A percentile compares a stretch with the other conserved stretches of the same genome.
phyloP scores from a whole-genome alignment of 2,113 vertebrate species.

The Neodontobutis hainanensis region DNA sequence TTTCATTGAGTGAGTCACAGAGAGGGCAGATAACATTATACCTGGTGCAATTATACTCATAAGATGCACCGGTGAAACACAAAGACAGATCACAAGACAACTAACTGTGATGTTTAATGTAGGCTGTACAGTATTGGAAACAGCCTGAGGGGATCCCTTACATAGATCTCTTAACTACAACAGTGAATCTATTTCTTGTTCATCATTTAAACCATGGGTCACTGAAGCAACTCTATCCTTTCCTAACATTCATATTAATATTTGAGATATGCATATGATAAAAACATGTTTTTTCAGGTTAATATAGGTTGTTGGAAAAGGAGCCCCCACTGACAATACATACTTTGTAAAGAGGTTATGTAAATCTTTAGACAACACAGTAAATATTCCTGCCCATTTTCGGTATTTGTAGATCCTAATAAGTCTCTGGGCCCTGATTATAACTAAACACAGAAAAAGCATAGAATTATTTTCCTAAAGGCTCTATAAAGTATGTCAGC shows the following conservation, averaged over 20 bases:
- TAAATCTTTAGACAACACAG: neutral
- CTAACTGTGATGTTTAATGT: too few species aligned
- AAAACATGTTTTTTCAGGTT: too few species aligned
- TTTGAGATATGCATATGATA: too few species aligned
- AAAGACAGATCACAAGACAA: neutral
- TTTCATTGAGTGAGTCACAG: too few species aligned
- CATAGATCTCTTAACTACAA: too few species aligned
- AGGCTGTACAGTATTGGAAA: too few species aligned
- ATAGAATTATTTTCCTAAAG: too few species aligned
- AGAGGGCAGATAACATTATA: too few species aligned
- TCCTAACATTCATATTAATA: too few species aligned
- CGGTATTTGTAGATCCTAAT: neutral
- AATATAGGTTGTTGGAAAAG: neutral
- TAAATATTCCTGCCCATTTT: slow-evolving; percentile 1
- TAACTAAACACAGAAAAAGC: neutral
- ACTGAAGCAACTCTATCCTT: neutral
- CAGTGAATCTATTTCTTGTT: too few species aligned
- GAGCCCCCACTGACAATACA: neutral
- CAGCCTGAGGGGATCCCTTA: too few species aligned
- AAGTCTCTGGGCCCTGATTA: neutral
- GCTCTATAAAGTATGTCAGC: too few species aligned
- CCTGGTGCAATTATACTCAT: neutral
- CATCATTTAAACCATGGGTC: slow-evolving; percentile 44
- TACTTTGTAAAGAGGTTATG: neutral
- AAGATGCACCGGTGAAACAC: neutral